These are phyloP conservation scores for Lycia hirtaria DNA, from an alignment of 2,888 invertebrate genomes.

Conservation along the genomic window DNA sequence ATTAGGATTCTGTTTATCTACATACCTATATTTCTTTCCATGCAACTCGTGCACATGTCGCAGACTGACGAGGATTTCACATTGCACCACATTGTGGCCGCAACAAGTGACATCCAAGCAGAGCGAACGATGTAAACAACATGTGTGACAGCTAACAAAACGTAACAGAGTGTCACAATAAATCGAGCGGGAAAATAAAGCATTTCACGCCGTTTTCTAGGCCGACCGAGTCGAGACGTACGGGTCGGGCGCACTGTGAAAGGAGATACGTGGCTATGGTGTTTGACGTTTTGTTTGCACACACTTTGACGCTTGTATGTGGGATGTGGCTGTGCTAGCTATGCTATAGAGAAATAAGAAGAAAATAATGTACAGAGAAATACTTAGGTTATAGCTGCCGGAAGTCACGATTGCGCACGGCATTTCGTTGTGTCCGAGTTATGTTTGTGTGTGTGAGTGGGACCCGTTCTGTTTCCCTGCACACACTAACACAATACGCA, in stretches of 20 bases:
- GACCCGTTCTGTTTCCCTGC: too few species aligned
- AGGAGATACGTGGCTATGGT: neutral
- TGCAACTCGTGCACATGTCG: neutral
- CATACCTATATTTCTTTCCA: too few species aligned
- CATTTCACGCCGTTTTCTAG: constrained; percentile 67
- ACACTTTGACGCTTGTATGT: neutral
- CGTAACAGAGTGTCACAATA: constrained; percentile 80
- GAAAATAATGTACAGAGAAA: too few species aligned
- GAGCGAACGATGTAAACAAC: constrained; percentile 48
- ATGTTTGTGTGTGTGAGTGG: too few species aligned
- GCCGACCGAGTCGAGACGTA: constrained; percentile 62
- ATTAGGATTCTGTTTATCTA: too few species aligned
- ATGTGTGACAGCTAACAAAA: constrained; percentile 75
- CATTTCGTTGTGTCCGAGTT: too few species aligned
- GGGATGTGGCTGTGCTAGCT: neutral
- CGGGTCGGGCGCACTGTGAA: constrained; percentile 42
- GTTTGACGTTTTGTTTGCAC: neutral
- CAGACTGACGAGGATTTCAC: constrained; percentile 24
- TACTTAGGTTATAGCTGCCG: too few species aligned
- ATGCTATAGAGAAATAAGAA: neutral
- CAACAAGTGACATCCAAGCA: constrained; percentile 36
- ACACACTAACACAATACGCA: too few species aligned
- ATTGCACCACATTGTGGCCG: constrained; percentile 27
- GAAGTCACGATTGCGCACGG: too few species aligned
- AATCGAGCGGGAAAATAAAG: constrained; percentile 79